A percentile compares a stretch with the other conserved stretches of the same genome.
These are phyloP conservation scores for Perccottus glenii DNA, from an alignment of 2,113 vertebrate species.

Conservation along the genomic window DNA sequence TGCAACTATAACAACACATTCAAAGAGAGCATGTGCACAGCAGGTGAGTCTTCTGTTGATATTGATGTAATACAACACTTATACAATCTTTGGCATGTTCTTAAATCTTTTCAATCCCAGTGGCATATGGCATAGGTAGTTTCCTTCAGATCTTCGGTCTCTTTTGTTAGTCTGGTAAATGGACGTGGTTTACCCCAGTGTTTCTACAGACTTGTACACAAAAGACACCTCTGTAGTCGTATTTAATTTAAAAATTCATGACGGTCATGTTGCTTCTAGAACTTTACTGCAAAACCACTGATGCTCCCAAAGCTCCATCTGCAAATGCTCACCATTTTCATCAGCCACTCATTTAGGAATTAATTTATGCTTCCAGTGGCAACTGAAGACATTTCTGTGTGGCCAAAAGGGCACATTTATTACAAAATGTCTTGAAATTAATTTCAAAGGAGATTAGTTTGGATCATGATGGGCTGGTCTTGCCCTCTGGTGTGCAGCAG, in stretches of 20 bases:
- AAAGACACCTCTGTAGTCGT: not conserved
- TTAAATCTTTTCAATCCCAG: not conserved
- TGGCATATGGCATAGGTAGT: not conserved
- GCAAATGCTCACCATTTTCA: constrained; percentile 40
- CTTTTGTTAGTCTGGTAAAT: not conserved
- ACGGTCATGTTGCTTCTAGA: constrained; percentile 33
- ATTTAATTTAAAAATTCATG: constrained; percentile 27
- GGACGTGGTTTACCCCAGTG: not conserved
- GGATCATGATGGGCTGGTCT: constrained; percentile 40
- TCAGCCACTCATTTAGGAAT: constrained; percentile 59
- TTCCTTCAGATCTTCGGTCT: not conserved
- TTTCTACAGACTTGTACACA: not conserved
- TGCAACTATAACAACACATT: no score
- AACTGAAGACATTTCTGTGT: constrained; percentile 39
- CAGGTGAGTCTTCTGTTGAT: not conserved
- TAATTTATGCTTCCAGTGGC: constrained; percentile 60
- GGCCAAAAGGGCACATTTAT: constrained; percentile 68
- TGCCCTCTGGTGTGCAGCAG: constrained; percentile 15
- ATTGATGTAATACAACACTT: not conserved
- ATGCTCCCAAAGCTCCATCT: constrained; percentile 11
- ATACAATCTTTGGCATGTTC: not conserved
- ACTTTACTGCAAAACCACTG: constrained; percentile 21
- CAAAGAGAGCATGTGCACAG: no score
- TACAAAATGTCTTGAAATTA: constrained; percentile 65
- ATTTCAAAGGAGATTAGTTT: constrained; percentile 65